Base-by-base conservation (phyloP, 2,888 invertebrate genomes). In the Heteromurus nitidus region DNA sequence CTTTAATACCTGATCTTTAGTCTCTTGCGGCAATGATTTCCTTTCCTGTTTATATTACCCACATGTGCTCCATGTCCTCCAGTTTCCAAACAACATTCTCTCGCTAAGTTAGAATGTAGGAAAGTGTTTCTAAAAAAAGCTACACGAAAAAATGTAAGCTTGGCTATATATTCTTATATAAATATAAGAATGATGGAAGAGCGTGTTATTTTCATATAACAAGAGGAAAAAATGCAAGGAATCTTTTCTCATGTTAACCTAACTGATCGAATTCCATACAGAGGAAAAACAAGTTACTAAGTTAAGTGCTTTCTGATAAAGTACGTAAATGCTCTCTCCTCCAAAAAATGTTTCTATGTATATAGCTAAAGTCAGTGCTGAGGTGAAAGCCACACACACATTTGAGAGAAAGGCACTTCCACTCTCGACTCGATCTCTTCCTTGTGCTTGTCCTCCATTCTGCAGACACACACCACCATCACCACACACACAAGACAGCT, bases 241-340 rank as follows among this genome's bases (percentile, higher is more conserved):
- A 73, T 73, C 47, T 64, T 64, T 73, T 64, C 31, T n/a, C 73
- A 64, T 73, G 62, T 73, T 62, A 47, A 55, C 3, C 22, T 24
- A 58, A 60, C 55, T 62, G 60, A 62, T 64, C 50, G 64, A 22
- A 47, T 64, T 64, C 62, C 36, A 73, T 24, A 50, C 44, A 42
- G 31, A 64, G 22, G 64, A 74, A 36, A 36, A 53, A 55, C 24
- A 47, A 74, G 31, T 74, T 58, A 65, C 30, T 26, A 47, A 74
- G 30, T 50, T 74, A 74, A 74, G 65, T 65, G 44, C 74, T 74
- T 50, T 64, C 31, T 74, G 65, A 74, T 74, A 65, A 53, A 74
- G 74, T n/a, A 18, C 3, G n/a, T 50, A 50, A 13, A n/a, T n/a
- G n/a, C 9, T 11, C 11, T 50, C 18, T 18, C 18, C 50, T n/a